These are phyloP conservation scores for Noctua janthina DNA, from an alignment of 2,888 invertebrate species.

Conservation along the genomic window DNA sequence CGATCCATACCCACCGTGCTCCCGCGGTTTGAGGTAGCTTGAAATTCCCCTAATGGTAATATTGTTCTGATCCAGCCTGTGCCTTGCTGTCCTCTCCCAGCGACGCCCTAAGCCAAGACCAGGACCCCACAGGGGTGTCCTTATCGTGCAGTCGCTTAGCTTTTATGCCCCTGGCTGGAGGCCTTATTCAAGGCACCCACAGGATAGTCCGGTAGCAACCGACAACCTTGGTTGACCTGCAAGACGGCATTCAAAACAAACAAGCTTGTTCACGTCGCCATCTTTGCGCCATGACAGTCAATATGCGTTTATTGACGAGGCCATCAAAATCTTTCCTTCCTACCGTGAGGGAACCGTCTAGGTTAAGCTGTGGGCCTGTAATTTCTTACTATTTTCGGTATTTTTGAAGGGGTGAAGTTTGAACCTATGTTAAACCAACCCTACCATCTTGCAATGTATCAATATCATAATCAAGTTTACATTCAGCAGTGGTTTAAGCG, in stretches of 20 bases:
- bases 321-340: too few relatives aligned
- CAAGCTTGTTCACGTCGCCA: neutral
- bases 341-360: too few relatives aligned
- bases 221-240: neutral
- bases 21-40: neutral
- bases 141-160: neutral
- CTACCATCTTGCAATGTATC: too few relatives aligned
- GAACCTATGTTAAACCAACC: too few relatives aligned
- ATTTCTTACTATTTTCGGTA: too few relatives aligned
- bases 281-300: neutral
- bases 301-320: too few relatives aligned
- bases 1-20: neutral
- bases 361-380: too few relatives aligned
- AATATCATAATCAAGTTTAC: neutral
- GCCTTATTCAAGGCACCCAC: neutral
- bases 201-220: neutral
- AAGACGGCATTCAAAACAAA: neutral
- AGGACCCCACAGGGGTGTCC: too few relatives aligned
- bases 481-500: slow-evolving; percentile 27
- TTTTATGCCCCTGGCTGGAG: neutral
- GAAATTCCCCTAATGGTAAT: neutral
- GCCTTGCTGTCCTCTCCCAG: neutral
- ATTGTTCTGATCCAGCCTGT: neutral
- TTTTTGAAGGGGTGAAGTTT: too few relatives aligned
- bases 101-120: neutral